Base-by-base conservation (phyloP, 2,888 invertebrate species). In the Hirtodrosophila duncani region DNA sequence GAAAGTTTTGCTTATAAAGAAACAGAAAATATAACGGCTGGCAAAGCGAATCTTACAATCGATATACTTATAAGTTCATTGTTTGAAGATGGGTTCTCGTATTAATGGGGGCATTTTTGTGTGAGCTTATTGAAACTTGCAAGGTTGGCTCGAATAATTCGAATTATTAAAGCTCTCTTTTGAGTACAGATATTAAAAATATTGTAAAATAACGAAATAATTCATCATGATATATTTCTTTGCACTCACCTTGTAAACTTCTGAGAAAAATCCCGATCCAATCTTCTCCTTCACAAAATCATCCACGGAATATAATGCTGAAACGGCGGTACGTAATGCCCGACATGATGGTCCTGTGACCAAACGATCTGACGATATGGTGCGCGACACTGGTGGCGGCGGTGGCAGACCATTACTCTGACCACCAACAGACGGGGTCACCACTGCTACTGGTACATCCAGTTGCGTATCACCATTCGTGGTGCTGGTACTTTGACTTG, bases 241-340 rank as follows among this genome's bases (percentile, higher is more conserved):
- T 3, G 1, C 13, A 87, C 91, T 90, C 89, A 98, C 98, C 94
- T 98, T 98, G 88, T 94, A 98, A 60, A 98, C 98, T 89, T 97
- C 96, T 3, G 98, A 98, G 89, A 98, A 98, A 89, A 98, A 98
- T 63, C 98, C 98, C 38, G 93, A 90, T 34, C 98, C 98, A 82
- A 98, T 95, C 88, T 95, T 95, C 88, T 97, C 97, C 85, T 93
- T 91, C 68, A 92, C 90, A 88, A 98, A 98, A 89, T 98, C 98
- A 88, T 98, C 97, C 69, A 97, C 91, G 30, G 97, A 92, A 85
- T 96, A 95, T 42, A 98, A 89, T 29, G 95, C 94, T 36, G 96
- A 94, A 45, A 98, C 96, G 34, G 98, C 97, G 77, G 95, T 94
- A 83, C 93, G 91, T 41, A 98, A 89, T 27, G 98, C 98, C 77